Percentiles rank a stretch among this genome's conserved stretches.
Evolutionary conservation across 2,888 invertebrate species (phyloP).

Genomic region (Aleiodes alternator): DNA sequence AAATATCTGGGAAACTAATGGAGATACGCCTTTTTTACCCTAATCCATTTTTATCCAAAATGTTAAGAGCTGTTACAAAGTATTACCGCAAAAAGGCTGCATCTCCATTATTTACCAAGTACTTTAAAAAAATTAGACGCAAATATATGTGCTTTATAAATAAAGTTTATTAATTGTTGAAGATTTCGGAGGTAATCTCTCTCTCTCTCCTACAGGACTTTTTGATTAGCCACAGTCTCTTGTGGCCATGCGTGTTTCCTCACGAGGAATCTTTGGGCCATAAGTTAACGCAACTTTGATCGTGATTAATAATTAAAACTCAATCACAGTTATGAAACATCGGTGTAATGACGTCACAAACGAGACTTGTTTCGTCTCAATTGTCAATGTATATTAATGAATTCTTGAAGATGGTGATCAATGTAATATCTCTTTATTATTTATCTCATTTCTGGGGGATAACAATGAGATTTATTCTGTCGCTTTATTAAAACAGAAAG

Average conservation of each 20-base stretch:
- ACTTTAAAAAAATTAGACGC: too few species aligned
- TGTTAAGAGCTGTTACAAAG: too few species aligned
- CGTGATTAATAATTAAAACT: slow-evolving; percentile 71
- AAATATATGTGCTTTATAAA: neutral
- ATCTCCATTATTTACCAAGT: too few species aligned
- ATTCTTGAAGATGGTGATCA: slow-evolving; percentile 47
- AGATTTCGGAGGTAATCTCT: neutral
- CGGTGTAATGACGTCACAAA: neutral
- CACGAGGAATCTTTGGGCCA: slow-evolving; percentile 31
- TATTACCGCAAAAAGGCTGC: too few species aligned
- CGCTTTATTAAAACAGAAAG: too few species aligned
- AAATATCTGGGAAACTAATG: too few species aligned
- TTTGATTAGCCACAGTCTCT: slow-evolving; percentile 14
- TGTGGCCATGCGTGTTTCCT: slow-evolving; percentile 9
- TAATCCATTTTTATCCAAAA: too few species aligned
- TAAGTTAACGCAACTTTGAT: slow-evolving; percentile 66
- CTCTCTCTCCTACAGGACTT: neutral
- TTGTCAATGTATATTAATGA: slow-evolving; percentile 33
- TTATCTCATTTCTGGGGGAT: too few species aligned
- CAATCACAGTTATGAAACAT: slow-evolving; percentile 58
- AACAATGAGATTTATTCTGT: too few species aligned
- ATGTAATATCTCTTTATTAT: slow-evolving; percentile 58
- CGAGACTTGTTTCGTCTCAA: neutral
- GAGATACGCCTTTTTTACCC: too few species aligned
- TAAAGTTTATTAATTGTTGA: slow-evolving; percentile 14